phyloP scores from a whole-genome alignment of 1,140 invertebrate genomes.

The Lasioglossum albipes region DNA sequence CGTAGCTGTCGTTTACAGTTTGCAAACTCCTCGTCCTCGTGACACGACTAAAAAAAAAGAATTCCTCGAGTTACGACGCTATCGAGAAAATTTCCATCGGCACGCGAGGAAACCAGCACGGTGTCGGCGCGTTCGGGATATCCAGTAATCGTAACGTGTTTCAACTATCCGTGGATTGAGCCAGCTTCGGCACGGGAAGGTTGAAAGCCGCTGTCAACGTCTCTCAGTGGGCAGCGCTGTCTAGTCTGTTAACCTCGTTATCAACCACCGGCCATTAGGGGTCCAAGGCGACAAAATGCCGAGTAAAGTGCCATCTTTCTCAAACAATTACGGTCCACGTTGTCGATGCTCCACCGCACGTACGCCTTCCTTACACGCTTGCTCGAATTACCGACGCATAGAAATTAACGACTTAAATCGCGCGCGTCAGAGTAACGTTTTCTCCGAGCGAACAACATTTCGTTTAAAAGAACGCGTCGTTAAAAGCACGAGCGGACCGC shows the following conservation, averaged over 20 bases:
- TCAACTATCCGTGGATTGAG: conserved; percentile 55
- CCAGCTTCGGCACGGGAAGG: conserved; percentile 64
- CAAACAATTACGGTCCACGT: conserved; percentile 76
- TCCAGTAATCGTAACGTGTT: conserved; percentile 54
- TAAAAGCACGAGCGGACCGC: conserved; percentile 57
- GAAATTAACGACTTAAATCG: conserved; percentile 60
- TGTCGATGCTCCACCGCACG: conserved; percentile 73
- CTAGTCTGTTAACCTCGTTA: conserved; percentile 78
- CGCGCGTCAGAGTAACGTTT: conserved; percentile 49
- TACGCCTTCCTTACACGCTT: conserved; percentile 72
- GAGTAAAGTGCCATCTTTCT: conserved; percentile 80
- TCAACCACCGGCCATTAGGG: conserved; percentile 80
- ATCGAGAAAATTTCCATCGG: too few relatives aligned
- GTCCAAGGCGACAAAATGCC: conserved; percentile 80
- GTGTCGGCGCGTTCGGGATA: conserved; percentile 8
- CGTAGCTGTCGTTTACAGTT: too few relatives aligned
- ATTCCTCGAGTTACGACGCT: too few relatives aligned
- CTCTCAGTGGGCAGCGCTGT: conserved; percentile 78
- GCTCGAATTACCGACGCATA: conserved; percentile 55
- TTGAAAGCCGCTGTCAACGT: conserved; percentile 81
- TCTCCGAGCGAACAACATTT: conserved; percentile 41
- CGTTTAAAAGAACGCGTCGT: conserved; percentile 61
- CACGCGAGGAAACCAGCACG: too few relatives aligned
- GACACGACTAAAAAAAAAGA: too few relatives aligned
- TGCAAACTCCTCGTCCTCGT: too few relatives aligned